phyloP scores from a whole-genome alignment of 2,113 vertebrate species.

The Salvelinus namaycush region DNA sequence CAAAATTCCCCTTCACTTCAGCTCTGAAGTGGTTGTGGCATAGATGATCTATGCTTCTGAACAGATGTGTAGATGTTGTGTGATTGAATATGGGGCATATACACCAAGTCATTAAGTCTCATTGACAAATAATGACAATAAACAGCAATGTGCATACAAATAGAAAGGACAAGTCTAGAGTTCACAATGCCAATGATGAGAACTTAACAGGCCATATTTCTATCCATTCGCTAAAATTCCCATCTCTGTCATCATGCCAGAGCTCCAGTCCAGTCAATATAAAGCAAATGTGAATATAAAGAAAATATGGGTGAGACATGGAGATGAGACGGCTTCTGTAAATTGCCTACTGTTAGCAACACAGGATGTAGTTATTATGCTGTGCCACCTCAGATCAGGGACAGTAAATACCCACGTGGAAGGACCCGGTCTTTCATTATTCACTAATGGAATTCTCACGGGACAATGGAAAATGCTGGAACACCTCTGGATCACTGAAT shows the following conservation, averaged over 20 bases:
- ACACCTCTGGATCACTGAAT: constrained; percentile 8
- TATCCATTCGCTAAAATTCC: background rate
- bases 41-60: constrained; percentile 31
- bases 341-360: constrained; percentile 44
- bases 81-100: constrained; percentile 31
- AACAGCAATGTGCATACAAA: constrained; percentile 34
- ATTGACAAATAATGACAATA: constrained; percentile 42
- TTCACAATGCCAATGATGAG: too few relatives aligned
- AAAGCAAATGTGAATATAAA: constrained; percentile 24
- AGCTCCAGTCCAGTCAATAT: constrained; percentile 35
- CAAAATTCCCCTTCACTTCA: constrained; percentile 23
- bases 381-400: constrained; percentile 56
- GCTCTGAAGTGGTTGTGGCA: constrained; percentile 21
- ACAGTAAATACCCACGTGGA: constrained; percentile 58
- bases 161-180: constrained; percentile 33
- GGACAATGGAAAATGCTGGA: background rate
- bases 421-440: constrained; percentile 50
- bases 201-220: constrained; percentile 15
- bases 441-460: constrained; percentile 61
- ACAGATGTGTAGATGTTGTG: constrained; percentile 35
- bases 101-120: constrained; percentile 5
- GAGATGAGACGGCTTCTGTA: constrained; percentile 21
- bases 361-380: constrained; percentile 48
- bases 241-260: background rate
- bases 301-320: background rate